Conservation (phyloP, 2,113 vertebrate genomes). For the Chlorocebus sabaeus region DNA sequence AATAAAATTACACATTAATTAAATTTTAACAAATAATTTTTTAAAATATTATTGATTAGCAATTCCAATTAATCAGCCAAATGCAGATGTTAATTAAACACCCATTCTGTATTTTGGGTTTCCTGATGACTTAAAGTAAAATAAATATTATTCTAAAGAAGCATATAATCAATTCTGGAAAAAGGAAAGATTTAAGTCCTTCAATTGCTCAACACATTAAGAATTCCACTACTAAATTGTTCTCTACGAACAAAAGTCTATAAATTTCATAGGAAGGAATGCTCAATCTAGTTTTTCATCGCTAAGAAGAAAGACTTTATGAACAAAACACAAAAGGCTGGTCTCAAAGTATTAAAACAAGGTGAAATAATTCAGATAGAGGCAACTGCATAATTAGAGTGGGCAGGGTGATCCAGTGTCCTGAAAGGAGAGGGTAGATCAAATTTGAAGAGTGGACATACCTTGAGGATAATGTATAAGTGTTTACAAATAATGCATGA, state of each 20-base stretch:
- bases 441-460: neutral
- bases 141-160: neutral
- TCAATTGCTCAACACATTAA: neutral
- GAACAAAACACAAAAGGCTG: neutral
- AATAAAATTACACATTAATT: neutral
- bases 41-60: neutral
- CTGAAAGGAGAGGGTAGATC: neutral
- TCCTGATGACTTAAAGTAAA: neutral
- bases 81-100: neutral
- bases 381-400: neutral
- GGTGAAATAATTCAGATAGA: neutral
- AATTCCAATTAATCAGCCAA: neutral
- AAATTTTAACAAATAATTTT: neutral
- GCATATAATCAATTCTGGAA: rapidly evolving
- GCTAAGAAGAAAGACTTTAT: neutral
- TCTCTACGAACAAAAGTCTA: neutral
- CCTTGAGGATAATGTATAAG: neutral
- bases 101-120: neutral
- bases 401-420: neutral
- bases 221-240: neutral
- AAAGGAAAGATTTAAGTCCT: neutral
- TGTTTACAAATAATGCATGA: neutral
- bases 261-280: neutral
- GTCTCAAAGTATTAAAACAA: neutral
- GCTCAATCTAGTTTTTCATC: neutral